Evolutionary conservation across 2,797 vertebrate species (phyloP).

Genomic region (Cirrhinus molitorella): DNA sequence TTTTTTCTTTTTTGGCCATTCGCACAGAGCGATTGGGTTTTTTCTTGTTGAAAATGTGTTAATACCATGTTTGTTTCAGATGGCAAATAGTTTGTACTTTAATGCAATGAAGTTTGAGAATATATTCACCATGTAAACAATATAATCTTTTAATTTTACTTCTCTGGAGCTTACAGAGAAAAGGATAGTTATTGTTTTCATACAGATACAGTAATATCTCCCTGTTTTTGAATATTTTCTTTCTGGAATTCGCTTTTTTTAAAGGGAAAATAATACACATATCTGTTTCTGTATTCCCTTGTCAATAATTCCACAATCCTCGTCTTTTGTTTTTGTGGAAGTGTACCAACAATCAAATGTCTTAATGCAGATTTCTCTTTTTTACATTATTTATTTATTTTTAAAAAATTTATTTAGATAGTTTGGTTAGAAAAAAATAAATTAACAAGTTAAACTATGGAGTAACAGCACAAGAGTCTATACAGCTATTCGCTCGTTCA

Average conservation of each 20-base stretch:
- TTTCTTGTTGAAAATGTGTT: conserved; percentile 79
- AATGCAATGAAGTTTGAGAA: conserved; percentile 32
- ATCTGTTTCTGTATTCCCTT: neutral
- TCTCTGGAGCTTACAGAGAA: conserved; percentile 65
- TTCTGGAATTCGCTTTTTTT: neutral
- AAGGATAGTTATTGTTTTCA: conserved; percentile 35
- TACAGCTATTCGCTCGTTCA: conserved; percentile 8
- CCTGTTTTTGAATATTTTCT: conserved; percentile 8
- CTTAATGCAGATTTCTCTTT: conserved; percentile 35
- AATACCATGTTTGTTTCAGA: conserved; percentile 78
- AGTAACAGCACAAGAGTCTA: conserved; percentile 49
- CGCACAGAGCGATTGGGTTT: conserved; percentile 84
- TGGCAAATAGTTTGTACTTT: conserved; percentile 82
- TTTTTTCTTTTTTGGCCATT: conserved; percentile 83
- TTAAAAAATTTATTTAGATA: conserved; percentile 6
- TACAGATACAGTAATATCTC: conserved; percentile 16
- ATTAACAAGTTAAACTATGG: conserved; percentile 1
- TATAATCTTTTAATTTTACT: conserved; percentile 76
- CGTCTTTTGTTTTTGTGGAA: neutral
- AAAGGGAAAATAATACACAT: neutral
- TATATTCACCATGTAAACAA: conserved; percentile 36
- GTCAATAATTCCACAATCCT: neutral
- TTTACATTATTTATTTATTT: conserved; percentile 45
- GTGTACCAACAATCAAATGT: conserved; percentile 43
- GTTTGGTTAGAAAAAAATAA: conserved; percentile 28